Evolutionary conservation across 2,888 invertebrate species (phyloP), one percentile per base, ranked within the genome.

Genomic region (Pseudococcus viburni): DNA sequence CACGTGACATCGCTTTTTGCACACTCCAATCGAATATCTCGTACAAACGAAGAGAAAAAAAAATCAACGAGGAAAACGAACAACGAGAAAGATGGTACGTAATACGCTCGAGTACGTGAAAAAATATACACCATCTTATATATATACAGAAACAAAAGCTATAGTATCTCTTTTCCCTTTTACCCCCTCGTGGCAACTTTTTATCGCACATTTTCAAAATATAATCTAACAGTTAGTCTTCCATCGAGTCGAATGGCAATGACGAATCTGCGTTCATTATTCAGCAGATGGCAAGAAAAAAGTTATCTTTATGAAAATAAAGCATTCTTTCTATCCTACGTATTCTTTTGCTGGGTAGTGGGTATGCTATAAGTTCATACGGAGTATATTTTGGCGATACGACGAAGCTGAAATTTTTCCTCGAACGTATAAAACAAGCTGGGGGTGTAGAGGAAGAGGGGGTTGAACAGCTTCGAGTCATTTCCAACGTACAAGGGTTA

Each of bases 1-100:
- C 85, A 85, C 85, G 85, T 59, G 51, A 85, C 48, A 59, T 22
- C 51, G 80, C 42, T 83, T 83, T 83, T 83, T 83, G 73, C 73
- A 73, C 73, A 73, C 73, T 73, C 73, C 73, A 73, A 73, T 73
- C 73, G 73, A 73, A 73, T 73, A 73, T 39, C 73, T 73, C 73
- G 64, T 73, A 33, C 33, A 33, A 73, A 33, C 33, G 33, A 39
- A 39, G n/a, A n/a, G n/a, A 5, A 64, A 22, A 64, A 64, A 64
- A 64, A 64, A 64, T 11, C 8, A 22, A 22, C 8, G 22, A 22
- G 19, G 22, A 22, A 64, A 64, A 22, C 7, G 15, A 59, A 64
- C 8, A 59, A 64, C 8, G 22, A 64, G 64, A 9, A 64, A 64
- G 22, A 64, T 64, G 19, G 9, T 64, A 42, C 42, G 42, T 42